A percentile compares a stretch with the other conserved stretches of the same genome.
Conservation (phyloP, 2,113 vertebrate genomes). For the Jaculus jaculus region DNA sequence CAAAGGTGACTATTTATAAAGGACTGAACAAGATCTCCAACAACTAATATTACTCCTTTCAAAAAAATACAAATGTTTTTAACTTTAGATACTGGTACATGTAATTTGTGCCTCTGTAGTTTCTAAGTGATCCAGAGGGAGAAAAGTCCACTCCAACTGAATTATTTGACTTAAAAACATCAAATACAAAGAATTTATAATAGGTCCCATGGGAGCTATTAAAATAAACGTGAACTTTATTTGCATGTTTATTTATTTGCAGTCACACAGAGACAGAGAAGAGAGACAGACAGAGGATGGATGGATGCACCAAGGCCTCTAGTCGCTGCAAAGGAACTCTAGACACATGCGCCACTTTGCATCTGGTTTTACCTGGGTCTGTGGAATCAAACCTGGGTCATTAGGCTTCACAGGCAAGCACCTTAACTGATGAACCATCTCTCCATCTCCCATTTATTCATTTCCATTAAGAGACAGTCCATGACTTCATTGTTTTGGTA, state of each 20-base stretch:
- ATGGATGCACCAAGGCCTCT: too few relatives aligned
- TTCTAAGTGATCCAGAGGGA: constrained; percentile 47
- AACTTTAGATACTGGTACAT: constrained; percentile 60
- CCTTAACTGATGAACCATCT: too few relatives aligned
- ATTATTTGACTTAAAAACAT: constrained; percentile 48
- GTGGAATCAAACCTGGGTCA: too few relatives aligned
- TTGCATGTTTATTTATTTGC: too few relatives aligned
- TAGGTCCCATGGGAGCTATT: neutral
- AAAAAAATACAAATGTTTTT: constrained; percentile 65
- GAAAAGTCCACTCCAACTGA: constrained; percentile 52
- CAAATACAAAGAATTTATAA: constrained; percentile 9
- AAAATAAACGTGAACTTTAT: neutral
- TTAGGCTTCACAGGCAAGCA: too few relatives aligned
- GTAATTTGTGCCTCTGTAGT: constrained; percentile 62
- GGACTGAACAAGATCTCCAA: constrained; percentile 78
- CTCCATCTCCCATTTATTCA: neutral
- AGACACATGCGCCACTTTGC: too few relatives aligned
- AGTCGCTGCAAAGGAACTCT: too few relatives aligned
- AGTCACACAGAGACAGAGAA: too few relatives aligned
- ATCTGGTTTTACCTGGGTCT: too few relatives aligned
- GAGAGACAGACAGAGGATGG: too few relatives aligned
- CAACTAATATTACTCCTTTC: constrained; percentile 79
- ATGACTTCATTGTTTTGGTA: neutral
- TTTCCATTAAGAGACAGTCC: constrained; percentile 32
- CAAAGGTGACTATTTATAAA: constrained; percentile 85